phyloP scores from a whole-genome alignment of 2,888 invertebrate genomes.

The Ferrisia virgata region DNA sequence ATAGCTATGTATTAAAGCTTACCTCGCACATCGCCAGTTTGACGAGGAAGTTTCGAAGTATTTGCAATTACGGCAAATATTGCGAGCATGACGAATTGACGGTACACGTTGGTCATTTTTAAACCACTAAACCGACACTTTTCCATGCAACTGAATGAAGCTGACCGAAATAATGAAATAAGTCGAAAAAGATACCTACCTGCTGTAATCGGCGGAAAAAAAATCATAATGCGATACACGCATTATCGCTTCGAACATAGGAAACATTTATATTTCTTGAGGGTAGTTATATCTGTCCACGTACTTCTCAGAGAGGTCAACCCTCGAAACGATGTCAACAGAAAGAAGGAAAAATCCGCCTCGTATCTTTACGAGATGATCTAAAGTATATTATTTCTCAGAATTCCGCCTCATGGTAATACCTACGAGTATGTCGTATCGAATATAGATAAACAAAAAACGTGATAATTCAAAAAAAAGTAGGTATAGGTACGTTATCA shows the following conservation, averaged over 20 bases:
- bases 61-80: neutral
- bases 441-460: neutral
- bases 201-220: neutral
- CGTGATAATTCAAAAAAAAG: neutral
- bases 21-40: neutral
- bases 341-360: neutral
- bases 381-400: neutral
- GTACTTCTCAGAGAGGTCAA: neutral
- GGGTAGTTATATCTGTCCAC: neutral
- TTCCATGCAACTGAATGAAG: neutral
- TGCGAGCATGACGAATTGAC: neutral
- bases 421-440: neutral
- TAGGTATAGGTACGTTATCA: neutral
- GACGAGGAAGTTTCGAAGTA: neutral
- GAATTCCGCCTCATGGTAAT: neutral
- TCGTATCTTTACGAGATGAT: neutral
- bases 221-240: neutral
- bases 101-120: neutral
- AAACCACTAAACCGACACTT: neutral
- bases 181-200: neutral
- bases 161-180: neutral
- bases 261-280: constrained; percentile 7
- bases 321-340: neutral
- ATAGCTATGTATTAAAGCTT: neutral
- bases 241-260: neutral